Evolutionary conservation across 2,888 invertebrate species (phyloP), one percentile per base, ranked within the genome.

Genomic region (Alsophila aescularia): DNA sequence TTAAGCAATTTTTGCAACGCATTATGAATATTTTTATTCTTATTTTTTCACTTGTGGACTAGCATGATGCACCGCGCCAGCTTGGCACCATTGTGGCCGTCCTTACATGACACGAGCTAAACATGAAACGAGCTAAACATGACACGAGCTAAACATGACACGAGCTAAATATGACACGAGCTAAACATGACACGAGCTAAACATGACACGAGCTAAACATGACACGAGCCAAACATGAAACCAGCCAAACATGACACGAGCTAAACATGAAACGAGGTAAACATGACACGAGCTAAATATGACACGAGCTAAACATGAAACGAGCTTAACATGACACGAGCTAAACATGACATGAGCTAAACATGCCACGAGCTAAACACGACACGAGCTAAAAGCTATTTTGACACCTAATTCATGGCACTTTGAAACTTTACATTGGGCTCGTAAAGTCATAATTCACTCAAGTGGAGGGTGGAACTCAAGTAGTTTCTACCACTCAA

Each of bases 261-360:
- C 45, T 44, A 60, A 58, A 60, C 53, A n/a, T n/a, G n/a, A n/a
- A n/a, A n/a, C n/a, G n/a, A n/a, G n/a, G n/a, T n/a, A n/a, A n/a
- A 52, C 35, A 51, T 57, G 61, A 52, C 61, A 61, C 52, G 49
- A 49, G 40, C 45, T 44, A 60, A 58, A 52, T 35, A 51, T 57
- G 61, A 52, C 61, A 61, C 52, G 49, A 49, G 40, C 45, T 44
- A 60, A 58, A 60, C 53, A n/a, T n/a, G n/a, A n/a, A n/a, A n/a
- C n/a, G n/a, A n/a, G n/a, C 64, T 61, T 64, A 44, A 52, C 35
- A 51, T 57, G 61, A 52, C 61, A 61, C 52, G 49, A 49, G 40
- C 45, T 44, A 60, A 58, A 60, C 53, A n/a, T n/a, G n/a, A n/a
- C n/a, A n/a, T n/a, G n/a, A n/a, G n/a, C n/a, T n/a, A n/a, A n/a